Evolutionary conservation across 37 sponge, comb jelly and placozoan species (phyloP), one percentile per base, ranked within the genome.

Genomic region (Crambe crambe): DNA sequence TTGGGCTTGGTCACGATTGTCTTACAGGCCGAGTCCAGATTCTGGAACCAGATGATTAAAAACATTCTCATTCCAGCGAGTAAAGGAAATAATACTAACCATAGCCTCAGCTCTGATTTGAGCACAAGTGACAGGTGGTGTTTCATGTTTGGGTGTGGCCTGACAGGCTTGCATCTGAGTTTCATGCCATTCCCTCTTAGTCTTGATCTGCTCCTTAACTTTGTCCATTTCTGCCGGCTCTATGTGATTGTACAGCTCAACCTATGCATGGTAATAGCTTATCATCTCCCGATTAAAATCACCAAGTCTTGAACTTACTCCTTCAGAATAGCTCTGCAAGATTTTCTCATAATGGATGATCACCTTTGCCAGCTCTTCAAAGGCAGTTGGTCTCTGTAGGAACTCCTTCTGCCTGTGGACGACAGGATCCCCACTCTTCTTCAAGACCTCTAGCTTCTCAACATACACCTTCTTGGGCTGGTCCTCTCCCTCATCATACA

Each of bases 401-500:
- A 22, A 78, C 70, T 99, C 97, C 51, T 51, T 67, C 58, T 83
- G 63, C 59, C 99, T 80, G 67, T 26, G 42, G 40, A 77, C 70
- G 6, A 92, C 68, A 3, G 90, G 87, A 68, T 96, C 89, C 0
- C 97, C 95, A 1, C 68, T 69, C 65, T 89, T 92, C 93, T 89
- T 85, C 70, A 97, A 72, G 39, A 85, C 84, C 9, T 47, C 73
- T 18, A 94, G 75, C 42, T 78, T 85, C 78, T 94, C 85, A 40
- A 84, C 79, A 72, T 95, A 95, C 27, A 94, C 93, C 71, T 86
- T 85, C 75, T 94, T 94, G n/a, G 90, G 66, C 73, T 92, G 89
- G 70, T 99, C 93, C 54, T 96, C 97, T 56, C 97, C 97, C 74
- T 99, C 99, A 2, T 94, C 99, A 67, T 96, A 94, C 38, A 99